Conservation (phyloP, 1,140 invertebrate species). For the Rhopalosiphum padi region DNA sequence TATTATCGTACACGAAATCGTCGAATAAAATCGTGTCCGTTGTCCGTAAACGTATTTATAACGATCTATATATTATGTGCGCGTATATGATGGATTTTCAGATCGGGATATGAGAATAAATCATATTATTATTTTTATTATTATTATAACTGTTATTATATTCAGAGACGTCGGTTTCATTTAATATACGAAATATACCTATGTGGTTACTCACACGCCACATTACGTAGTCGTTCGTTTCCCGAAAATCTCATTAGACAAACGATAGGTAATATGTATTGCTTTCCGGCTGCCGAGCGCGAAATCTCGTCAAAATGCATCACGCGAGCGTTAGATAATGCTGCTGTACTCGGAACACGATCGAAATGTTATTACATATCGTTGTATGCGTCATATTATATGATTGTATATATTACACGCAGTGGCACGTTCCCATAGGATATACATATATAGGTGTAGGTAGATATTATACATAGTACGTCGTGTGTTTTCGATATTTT, state of each 20-base stretch:
- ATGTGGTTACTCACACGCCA: too few species aligned
- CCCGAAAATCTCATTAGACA: constrained; percentile 18
- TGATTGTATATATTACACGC: too few species aligned
- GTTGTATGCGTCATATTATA: too few species aligned
- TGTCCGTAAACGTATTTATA: not conserved
- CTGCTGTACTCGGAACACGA: not conserved
- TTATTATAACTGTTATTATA: not conserved
- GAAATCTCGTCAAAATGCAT: not conserved
- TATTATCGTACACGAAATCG: not conserved
- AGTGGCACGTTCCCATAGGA: too few species aligned
- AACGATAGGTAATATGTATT: not conserved
- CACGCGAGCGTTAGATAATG: not conserved
- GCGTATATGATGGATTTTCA: not conserved
- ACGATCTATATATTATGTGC: not conserved
- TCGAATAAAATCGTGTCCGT: not conserved
- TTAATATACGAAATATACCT: not conserved
- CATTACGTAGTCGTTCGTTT: not conserved
- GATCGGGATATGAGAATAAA: not conserved
- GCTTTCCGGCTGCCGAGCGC: not conserved
- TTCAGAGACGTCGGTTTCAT: not conserved
- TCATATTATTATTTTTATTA: constrained; percentile 7
- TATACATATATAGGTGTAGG: too few species aligned
- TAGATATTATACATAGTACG: not conserved
- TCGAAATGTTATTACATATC: not conserved
- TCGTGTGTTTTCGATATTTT: too few species aligned